A percentile compares a stretch with the other conserved stretches of the same genome.
Evolutionary conservation across 2,113 vertebrate genomes (phyloP).

Genomic region (Hippopotamus amphibius): DNA sequence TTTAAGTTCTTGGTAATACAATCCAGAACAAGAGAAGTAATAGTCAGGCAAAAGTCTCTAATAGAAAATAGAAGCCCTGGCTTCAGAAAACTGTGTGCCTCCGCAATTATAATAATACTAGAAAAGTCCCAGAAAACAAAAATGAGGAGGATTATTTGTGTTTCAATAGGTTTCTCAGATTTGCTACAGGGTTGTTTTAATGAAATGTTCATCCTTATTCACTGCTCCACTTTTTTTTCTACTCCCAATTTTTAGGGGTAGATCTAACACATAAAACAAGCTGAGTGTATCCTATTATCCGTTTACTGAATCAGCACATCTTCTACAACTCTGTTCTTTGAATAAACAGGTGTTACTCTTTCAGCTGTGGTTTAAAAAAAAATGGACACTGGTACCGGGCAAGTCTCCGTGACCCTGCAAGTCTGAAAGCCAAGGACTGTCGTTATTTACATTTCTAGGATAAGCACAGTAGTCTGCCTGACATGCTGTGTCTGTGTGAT

Average conservation of each 20-base stretch:
- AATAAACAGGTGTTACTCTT: neutral
- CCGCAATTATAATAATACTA: neutral
- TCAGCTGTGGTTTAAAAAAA: conserved; percentile 31
- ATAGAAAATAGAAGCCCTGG: neutral
- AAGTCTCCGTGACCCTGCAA: neutral
- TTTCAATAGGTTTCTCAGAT: neutral
- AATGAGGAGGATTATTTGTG: neutral
- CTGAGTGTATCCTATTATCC: neutral
- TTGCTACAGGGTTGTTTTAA: neutral
- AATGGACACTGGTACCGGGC: neutral
- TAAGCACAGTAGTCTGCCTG: neutral
- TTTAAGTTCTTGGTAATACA: neutral
- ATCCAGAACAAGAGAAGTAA: neutral
- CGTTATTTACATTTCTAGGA: neutral
- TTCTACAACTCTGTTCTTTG: conserved; percentile 28
- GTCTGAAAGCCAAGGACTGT: neutral
- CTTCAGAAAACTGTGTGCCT: neutral
- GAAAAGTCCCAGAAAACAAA: neutral
- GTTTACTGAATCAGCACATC: neutral
- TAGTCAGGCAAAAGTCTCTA: neutral
- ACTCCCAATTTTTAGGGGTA: neutral
- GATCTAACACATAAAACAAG: neutral
- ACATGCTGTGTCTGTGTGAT: neutral
- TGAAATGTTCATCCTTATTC: neutral
- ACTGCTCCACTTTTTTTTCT: neutral